Percentiles rank a stretch among this genome's conserved stretches.
Evolutionary conservation across 2,888 invertebrate genomes (phyloP).

Genomic region (Aelia acuminata): DNA sequence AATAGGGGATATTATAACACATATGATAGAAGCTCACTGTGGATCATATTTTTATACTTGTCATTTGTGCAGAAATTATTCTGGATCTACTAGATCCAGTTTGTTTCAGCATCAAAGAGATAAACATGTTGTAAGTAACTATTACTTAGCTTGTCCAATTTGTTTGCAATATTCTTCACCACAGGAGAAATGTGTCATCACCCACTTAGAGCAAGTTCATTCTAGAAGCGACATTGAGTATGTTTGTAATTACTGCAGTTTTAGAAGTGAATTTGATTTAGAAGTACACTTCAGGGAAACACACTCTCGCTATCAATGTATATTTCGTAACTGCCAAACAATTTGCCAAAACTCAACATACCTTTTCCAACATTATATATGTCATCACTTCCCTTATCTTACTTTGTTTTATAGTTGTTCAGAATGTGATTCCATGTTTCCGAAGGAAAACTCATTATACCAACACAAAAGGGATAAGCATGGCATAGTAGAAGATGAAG

Average conservation of each 20-base stretch:
- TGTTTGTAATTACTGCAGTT: neutral
- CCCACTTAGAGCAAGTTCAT: neutral
- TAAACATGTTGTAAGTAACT: neutral
- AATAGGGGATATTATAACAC: neutral
- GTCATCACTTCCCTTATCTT: neutral
- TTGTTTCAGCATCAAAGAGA: conserved; percentile 24
- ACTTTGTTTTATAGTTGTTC: neutral
- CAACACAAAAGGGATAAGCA: conserved; percentile 31
- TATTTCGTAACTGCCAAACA: neutral
- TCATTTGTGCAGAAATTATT: neutral
- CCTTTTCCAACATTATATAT: neutral
- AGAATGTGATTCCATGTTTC: neutral
- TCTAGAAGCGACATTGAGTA: neutral
- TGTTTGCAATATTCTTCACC: neutral
- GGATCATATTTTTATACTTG: neutral
- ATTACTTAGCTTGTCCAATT: neutral
- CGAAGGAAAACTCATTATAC: neutral
- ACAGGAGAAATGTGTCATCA: neutral
- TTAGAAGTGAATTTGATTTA: neutral
- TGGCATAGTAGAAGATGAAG: neutral
- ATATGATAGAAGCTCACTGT: neutral
- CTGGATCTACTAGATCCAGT: neutral
- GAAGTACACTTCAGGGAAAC: no score
- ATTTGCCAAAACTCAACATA: neutral
- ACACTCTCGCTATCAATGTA: neutral